Evolutionary conservation across 2,797 vertebrate species (phyloP).

Genomic region (Pterois miles): DNA sequence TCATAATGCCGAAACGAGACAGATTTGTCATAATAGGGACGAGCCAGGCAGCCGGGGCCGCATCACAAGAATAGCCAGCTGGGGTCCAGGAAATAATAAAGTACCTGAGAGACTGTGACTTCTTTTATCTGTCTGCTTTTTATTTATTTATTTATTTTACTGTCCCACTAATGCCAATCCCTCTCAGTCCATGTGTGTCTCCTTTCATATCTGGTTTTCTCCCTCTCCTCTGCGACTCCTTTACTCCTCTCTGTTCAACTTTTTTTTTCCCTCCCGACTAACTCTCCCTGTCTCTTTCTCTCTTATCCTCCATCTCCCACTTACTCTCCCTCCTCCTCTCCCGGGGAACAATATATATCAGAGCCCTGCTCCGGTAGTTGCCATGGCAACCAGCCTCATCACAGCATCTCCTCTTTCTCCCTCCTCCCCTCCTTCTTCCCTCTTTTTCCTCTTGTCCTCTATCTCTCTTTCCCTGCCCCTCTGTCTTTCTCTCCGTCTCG

Average conservation of each 20-base stretch:
- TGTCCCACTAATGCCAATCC: constrained; percentile 53
- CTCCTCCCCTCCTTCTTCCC: not conserved
- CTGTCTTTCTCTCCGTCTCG: not conserved
- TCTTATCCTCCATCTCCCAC: constrained; percentile 45
- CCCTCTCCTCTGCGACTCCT: constrained; percentile 17
- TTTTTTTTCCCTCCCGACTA: constrained; percentile 36
- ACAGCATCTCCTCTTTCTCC: constrained; percentile 47
- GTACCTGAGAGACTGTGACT: constrained; percentile 70
- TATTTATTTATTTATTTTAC: constrained; percentile 28
- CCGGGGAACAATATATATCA: constrained; percentile 79
- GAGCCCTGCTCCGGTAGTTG: constrained; percentile 77
- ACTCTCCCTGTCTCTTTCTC: constrained; percentile 48
- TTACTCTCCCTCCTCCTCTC: constrained; percentile 57
- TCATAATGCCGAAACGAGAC: constrained; percentile 61
- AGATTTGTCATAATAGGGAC: constrained; percentile 74
- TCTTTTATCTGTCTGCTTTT: constrained; percentile 60
- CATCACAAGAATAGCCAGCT: constrained; percentile 48
- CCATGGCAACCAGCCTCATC: constrained; percentile 81
- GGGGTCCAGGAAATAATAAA: constrained; percentile 71
- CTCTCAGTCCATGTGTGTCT: constrained; percentile 45
- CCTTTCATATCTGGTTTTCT: constrained; percentile 60
- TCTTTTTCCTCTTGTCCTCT: constrained; percentile 19
- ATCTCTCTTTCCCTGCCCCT: not conserved
- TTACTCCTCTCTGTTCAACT: constrained; percentile 10
- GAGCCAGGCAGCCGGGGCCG: constrained; percentile 57